These are phyloP conservation scores for Alethe castanea DNA, from an alignment of 2,113 vertebrate genomes.

Conservation along the genomic window DNA sequence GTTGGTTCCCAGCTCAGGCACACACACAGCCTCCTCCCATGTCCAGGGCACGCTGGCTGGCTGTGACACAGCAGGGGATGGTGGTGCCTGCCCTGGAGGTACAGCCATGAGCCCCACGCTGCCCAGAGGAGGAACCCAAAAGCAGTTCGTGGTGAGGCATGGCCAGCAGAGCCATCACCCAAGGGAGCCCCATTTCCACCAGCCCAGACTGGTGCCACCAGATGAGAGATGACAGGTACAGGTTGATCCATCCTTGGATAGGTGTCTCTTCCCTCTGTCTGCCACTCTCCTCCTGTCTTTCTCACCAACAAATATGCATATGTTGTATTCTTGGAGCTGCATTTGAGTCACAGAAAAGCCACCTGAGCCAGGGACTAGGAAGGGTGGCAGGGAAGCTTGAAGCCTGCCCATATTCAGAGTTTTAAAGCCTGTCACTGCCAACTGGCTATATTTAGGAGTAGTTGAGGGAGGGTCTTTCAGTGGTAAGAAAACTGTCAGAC, in stretches of 20 bases:
- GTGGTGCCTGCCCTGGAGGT: not conserved
- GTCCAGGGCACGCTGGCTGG: rapidly evolving
- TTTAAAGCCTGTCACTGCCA: not conserved
- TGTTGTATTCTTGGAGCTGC: not conserved
- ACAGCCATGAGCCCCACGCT: not conserved
- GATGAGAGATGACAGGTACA: not conserved
- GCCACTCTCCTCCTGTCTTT: not conserved
- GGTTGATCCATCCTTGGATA: not conserved
- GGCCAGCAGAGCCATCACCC: not conserved
- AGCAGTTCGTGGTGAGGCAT: not conserved
- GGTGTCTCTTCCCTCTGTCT: not conserved
- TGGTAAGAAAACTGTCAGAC: not conserved
- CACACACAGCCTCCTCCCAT: not conserved
- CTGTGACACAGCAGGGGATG: not conserved
- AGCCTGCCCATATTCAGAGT: not conserved
- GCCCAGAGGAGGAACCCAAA: not conserved
- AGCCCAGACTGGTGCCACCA: not conserved
- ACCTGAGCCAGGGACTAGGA: not conserved
- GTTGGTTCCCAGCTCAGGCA: not conserved
- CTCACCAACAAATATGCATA: not conserved
- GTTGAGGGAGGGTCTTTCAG: not conserved
- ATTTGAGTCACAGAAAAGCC: not conserved
- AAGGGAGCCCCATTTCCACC: not conserved
- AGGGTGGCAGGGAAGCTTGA: not conserved
- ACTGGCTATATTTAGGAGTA: not conserved